These are phyloP conservation scores for Drosophila atroscutellata DNA, from an alignment of 2,888 invertebrate species.

Conservation along the genomic window DNA sequence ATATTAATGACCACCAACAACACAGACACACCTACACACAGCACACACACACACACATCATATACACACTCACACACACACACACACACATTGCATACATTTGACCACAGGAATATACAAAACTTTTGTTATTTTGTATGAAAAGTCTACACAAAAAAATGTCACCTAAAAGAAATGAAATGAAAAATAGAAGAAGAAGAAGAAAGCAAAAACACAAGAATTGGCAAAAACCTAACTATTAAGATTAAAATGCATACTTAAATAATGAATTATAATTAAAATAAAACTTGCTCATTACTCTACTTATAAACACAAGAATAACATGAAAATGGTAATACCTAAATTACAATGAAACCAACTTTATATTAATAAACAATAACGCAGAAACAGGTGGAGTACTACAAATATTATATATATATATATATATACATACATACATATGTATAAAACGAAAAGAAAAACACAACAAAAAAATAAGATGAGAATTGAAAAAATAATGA, in stretches of 20 bases:
- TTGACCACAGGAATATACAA: constrained; percentile 48
- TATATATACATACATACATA: constrained; percentile 36
- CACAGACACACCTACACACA: constrained; percentile 10
- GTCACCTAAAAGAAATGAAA: constrained; percentile 54
- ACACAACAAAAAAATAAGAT: constrained; percentile 27
- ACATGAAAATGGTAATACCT: constrained; percentile 71
- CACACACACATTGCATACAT: constrained; percentile 1
- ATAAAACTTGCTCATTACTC: constrained; percentile 78
- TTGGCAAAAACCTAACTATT: constrained; percentile 56
- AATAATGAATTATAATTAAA: constrained; percentile 69
- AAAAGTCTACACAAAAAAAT: constrained; percentile 70
- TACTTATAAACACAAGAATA: constrained; percentile 66
- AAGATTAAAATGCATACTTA: constrained; percentile 68
- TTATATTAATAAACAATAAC: constrained; percentile 56
- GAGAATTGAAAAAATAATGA: constrained; percentile 40
- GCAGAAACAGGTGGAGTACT: constrained; percentile 58
- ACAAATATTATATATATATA: constrained; percentile 63
- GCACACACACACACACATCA: constrained; percentile 26
- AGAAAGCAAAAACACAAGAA: background rate
- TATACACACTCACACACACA: background rate
- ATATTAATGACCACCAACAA: constrained; percentile 50
- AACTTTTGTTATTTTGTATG: constrained; percentile 68
- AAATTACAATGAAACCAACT: constrained; percentile 65
- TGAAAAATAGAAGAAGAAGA: constrained; percentile 32
- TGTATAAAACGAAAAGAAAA: constrained; percentile 29